phyloP scores from a whole-genome alignment of 2,113 vertebrate species.

The Formicarius rufipectus region DNA sequence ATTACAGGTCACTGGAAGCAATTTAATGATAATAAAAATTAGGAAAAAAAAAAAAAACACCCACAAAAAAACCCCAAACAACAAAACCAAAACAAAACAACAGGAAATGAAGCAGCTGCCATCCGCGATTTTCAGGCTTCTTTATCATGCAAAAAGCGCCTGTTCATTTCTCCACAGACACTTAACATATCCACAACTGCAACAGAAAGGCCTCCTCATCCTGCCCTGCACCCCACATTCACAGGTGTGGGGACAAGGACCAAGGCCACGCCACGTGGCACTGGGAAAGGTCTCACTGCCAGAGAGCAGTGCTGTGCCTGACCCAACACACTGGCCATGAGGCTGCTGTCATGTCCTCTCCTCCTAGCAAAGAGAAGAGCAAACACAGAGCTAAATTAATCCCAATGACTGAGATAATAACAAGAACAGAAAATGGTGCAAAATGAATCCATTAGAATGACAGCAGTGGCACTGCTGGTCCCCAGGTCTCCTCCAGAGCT shows the following conservation, averaged over 20 bases:
- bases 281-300: neutral
- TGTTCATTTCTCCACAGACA: conserved; percentile 5
- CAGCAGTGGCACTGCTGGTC: neutral
- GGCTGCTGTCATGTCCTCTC: neutral
- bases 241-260: rapidly evolving
- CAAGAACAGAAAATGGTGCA: conserved; percentile 38
- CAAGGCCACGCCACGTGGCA: rapidly evolving
- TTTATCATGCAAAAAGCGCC: conserved; percentile 64
- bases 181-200: neutral
- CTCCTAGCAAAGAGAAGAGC: neutral
- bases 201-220: neutral
- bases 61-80: neutral
- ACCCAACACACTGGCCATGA: neutral
- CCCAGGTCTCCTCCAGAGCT: neutral
- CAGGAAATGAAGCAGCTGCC: conserved; percentile 67
- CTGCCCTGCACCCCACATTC: neutral
- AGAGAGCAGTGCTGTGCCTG: neutral
- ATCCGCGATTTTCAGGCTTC: conserved; percentile 60
- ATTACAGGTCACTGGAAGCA: conserved; percentile 75
- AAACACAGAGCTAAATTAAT: conserved; percentile 50
- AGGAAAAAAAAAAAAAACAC: conserved; percentile 47
- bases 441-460: conserved; percentile 47
- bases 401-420: conserved; percentile 58
- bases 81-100: neutral
- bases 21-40: conserved; percentile 76